Conservation (phyloP, 92 coral and sea anemone genomes). For the Epizoanthus stellaris region DNA sequence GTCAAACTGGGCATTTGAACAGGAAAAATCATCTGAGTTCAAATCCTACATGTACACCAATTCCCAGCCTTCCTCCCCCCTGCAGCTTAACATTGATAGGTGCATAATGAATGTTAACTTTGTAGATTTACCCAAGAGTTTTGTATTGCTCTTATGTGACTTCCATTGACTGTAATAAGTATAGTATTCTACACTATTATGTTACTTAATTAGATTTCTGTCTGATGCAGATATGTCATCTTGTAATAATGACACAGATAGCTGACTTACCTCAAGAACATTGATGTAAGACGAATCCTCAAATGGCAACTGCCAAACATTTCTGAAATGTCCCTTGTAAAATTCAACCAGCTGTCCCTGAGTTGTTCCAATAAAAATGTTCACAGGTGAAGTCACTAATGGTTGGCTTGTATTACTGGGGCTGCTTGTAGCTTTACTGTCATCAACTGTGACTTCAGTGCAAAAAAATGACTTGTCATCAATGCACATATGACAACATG, state of each 20-base stretch:
- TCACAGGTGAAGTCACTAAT: not conserved
- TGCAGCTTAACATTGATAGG: too few species aligned
- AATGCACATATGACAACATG: conserved; percentile 42
- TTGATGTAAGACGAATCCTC: conserved; percentile 62
- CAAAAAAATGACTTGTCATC: not conserved
- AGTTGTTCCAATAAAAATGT: conserved; percentile 61
- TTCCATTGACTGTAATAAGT: too few species aligned
- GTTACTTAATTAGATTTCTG: not conserved
- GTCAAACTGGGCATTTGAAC: too few species aligned
- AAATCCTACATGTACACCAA: too few species aligned
- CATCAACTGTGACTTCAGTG: conserved; percentile 13
- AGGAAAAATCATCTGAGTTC: too few species aligned
- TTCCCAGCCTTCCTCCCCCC: too few species aligned
- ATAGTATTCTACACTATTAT: too few species aligned
- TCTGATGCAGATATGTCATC: not conserved
- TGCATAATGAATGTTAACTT: too few species aligned
- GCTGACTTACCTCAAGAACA: conserved; percentile 69
- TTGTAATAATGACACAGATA: too few species aligned
- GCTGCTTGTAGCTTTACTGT: not conserved
- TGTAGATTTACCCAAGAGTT: too few species aligned
- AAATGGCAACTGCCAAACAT: conserved; percentile 85
- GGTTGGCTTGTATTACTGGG: not conserved
- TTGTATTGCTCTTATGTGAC: too few species aligned
- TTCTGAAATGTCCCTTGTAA: conserved; percentile 62
- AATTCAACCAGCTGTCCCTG: conserved; percentile 85